These are phyloP conservation scores for Zoroaster sp. DNA, from an alignment of 53 echinoderm and acorn worm genomes.

Conservation along the genomic window DNA sequence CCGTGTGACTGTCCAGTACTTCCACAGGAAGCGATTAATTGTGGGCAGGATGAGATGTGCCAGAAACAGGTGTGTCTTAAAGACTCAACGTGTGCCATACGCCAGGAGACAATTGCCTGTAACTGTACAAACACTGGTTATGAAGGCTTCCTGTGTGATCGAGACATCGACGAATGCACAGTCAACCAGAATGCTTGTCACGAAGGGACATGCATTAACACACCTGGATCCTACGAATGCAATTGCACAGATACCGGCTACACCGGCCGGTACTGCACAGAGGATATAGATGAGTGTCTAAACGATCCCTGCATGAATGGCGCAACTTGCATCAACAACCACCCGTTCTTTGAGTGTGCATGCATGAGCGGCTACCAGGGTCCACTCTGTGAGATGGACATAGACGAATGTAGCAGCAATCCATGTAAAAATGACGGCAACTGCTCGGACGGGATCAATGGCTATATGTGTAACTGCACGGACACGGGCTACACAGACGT, in stretches of 20 bases:
- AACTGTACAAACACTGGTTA: conserved; percentile 73
- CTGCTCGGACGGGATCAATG: conserved; percentile 1
- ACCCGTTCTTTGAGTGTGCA: conserved; percentile 70
- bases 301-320: conserved; percentile 73
- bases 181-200: conserved; percentile 34
- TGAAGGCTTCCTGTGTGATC: conserved; percentile 59
- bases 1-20: conserved; percentile 75
- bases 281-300: conserved; percentile 80
- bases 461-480: conserved; percentile 35
- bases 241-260: conserved; percentile 78
- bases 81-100: conserved; percentile 48
- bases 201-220: conserved; percentile 63
- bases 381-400: conserved; percentile 57
- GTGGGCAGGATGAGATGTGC: conserved; percentile 73
- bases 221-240: conserved; percentile 59
- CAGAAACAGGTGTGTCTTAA: conserved; percentile 56
- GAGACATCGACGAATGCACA: conserved; percentile 78
- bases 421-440: conserved; percentile 65
- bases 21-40: conserved; percentile 55
- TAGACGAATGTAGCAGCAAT: conserved; percentile 71
- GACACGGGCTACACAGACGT: background rate
- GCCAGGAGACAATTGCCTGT: conserved; percentile 66
- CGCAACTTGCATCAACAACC: conserved; percentile 69
- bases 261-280: conserved; percentile 64
- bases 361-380: conserved; percentile 73